Evolutionary conservation across 1,140 invertebrate species (phyloP).

Genomic region (Wiebesia pumilae): DNA sequence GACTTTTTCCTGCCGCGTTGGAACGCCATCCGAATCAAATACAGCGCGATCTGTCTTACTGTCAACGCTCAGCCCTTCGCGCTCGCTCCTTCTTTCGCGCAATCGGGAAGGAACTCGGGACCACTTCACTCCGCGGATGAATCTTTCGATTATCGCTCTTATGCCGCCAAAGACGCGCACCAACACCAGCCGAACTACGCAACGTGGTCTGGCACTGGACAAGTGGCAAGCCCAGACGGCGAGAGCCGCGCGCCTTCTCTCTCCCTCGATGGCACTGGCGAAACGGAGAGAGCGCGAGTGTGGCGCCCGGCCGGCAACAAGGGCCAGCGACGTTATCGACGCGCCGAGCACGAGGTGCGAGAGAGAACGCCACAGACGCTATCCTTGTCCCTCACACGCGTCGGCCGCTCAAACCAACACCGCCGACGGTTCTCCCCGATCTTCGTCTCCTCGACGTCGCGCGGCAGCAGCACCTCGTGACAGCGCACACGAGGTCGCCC

Average conservation of each 20-base stretch:
- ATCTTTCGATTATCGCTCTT: not conserved
- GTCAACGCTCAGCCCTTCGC: not conserved
- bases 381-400: conserved; percentile 49
- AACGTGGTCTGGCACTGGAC: not conserved
- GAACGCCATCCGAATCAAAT: conserved; percentile 54
- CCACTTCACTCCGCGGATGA: not conserved
- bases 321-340: conserved; percentile 49
- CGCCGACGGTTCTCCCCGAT: not conserved
- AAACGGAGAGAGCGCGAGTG: not conserved
- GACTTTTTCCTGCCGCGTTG: conserved; percentile 54
- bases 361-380: conserved; percentile 35
- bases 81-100: not conserved
- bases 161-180: not conserved
- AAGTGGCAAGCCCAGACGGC: not conserved
- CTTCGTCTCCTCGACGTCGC: not conserved
- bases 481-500: conserved; percentile 9
- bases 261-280: not conserved
- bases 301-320: conserved; percentile 55
- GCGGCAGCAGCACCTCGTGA: not conserved
- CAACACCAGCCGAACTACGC: not conserved
- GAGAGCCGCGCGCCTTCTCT: not conserved
- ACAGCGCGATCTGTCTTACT: conserved; percentile 4
- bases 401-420: conserved; percentile 11
- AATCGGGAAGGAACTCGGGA: not conserved
- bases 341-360: conserved; percentile 49